phyloP scores from a whole-genome alignment of 2,113 vertebrate genomes.

The Eclectus roratus region DNA sequence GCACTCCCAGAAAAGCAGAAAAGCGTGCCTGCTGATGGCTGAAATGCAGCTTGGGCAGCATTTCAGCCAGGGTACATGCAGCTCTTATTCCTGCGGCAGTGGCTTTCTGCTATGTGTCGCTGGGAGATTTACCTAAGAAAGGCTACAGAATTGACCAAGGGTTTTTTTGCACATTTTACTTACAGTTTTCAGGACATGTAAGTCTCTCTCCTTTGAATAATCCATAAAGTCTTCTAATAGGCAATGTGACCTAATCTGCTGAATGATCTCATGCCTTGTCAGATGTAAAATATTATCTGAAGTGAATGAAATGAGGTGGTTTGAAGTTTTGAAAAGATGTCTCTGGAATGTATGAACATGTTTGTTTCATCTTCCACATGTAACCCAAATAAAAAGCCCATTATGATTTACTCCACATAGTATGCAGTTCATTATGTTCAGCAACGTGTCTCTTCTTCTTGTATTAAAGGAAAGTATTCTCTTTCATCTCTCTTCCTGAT shows the following conservation, averaged over 20 bases:
- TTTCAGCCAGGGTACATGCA: neutral
- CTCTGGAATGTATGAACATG: conserved; percentile 41
- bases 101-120: neutral
- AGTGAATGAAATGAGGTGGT: conserved; percentile 36
- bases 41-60: neutral
- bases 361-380: conserved; percentile 64
- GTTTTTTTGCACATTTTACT: neutral
- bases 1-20: neutral
- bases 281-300: conserved; percentile 35
- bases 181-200: neutral
- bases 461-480: conserved; percentile 55
- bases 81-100: neutral
- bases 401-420: conserved; percentile 37
- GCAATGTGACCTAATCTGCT: conserved; percentile 24
- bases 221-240: conserved; percentile 48
- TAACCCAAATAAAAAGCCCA: conserved; percentile 55
- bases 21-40: neutral
- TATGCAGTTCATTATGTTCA: conserved; percentile 58
- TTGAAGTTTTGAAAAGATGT: conserved; percentile 46
- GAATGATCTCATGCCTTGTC: conserved; percentile 50
- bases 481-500: conserved; percentile 60
- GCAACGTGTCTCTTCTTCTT: conserved; percentile 42
- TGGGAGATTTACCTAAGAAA: neutral
- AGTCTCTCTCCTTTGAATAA: conserved; percentile 45
- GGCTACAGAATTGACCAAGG: neutral